phyloP scores from a whole-genome alignment of 1,140 invertebrate genomes.

The Tribolium castaneum region DNA sequence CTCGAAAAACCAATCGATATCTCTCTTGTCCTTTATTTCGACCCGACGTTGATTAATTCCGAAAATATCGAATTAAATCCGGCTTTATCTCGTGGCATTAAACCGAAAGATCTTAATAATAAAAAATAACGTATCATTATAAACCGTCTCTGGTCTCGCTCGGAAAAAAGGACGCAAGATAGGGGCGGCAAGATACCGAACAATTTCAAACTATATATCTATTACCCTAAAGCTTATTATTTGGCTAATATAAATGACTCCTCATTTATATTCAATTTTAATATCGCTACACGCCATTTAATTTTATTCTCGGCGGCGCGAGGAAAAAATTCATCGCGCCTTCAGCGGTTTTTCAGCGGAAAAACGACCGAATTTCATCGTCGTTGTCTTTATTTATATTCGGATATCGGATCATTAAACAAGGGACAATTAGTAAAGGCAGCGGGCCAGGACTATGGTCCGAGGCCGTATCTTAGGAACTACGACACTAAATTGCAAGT shows the following conservation, averaged over 20 bases:
- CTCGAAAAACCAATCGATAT: slow-evolving; percentile 3
- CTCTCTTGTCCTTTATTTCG: not conserved
- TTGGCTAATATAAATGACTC: slow-evolving; percentile 52
- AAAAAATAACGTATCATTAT: slow-evolving; percentile 59
- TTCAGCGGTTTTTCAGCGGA: not conserved
- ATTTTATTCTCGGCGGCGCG: slow-evolving; percentile 45
- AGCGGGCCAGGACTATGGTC: slow-evolving; percentile 36
- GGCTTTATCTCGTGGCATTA: slow-evolving; percentile 43
- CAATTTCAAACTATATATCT: slow-evolving; percentile 55
- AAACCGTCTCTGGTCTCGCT: slow-evolving; percentile 47
- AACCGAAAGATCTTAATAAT: slow-evolving; percentile 57
- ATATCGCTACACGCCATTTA: slow-evolving; percentile 56
- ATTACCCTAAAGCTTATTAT: slow-evolving; percentile 58
- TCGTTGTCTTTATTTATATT: slow-evolving; percentile 17
- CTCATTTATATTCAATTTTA: slow-evolving; percentile 56
- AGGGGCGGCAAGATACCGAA: slow-evolving; percentile 44
- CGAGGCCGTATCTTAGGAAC: slow-evolving; percentile 45
- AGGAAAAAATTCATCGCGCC: not conserved
- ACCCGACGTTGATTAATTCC: slow-evolving; percentile 22
- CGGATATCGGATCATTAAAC: slow-evolving; percentile 49
- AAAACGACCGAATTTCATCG: slow-evolving; percentile 8
- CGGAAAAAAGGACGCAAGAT: slow-evolving; percentile 35
- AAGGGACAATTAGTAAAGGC: slow-evolving; percentile 46
- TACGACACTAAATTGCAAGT: slow-evolving; percentile 45
- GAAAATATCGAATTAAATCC: slow-evolving; percentile 21